Conservation (phyloP, 2,113 vertebrate genomes). For the Pipra filicauda region DNA sequence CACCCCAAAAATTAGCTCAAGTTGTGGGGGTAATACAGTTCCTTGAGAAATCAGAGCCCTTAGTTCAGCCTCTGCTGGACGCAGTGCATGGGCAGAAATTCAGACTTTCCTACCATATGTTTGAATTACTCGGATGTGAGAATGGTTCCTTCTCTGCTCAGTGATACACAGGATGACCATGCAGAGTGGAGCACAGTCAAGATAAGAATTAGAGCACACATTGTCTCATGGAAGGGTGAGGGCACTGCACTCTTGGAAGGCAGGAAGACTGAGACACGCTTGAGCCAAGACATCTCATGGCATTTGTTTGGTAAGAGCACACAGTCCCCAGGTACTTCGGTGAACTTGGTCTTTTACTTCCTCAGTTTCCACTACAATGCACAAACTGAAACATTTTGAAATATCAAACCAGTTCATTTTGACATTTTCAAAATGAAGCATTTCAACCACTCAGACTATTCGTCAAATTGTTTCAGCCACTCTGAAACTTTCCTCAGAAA, state of each 20-base stretch:
- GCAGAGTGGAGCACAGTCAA: neutral
- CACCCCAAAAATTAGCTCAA: neutral
- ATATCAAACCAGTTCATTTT: neutral
- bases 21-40: neutral
- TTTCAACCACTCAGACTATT: neutral
- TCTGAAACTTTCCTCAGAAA: neutral
- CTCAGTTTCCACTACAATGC: neutral
- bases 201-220: neutral
- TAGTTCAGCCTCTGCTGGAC: neutral
- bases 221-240: neutral
- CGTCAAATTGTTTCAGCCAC: neutral
- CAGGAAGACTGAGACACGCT: neutral
- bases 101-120: neutral
- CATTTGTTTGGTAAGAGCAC: neutral
- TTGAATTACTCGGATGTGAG: neutral
- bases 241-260: neutral
- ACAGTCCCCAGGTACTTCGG: neutral
- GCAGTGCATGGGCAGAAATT: neutral
- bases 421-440: constrained; percentile 29
- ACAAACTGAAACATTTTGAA: neutral
- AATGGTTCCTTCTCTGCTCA: neutral
- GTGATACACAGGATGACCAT: accelerated
- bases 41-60: neutral
- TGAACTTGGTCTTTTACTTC: constrained; percentile 1
- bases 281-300: neutral